Percentiles rank a stretch among this genome's conserved stretches.
phyloP scores from a whole-genome alignment of 1,140 invertebrate species.

The Rhopalosiphum maidis region DNA sequence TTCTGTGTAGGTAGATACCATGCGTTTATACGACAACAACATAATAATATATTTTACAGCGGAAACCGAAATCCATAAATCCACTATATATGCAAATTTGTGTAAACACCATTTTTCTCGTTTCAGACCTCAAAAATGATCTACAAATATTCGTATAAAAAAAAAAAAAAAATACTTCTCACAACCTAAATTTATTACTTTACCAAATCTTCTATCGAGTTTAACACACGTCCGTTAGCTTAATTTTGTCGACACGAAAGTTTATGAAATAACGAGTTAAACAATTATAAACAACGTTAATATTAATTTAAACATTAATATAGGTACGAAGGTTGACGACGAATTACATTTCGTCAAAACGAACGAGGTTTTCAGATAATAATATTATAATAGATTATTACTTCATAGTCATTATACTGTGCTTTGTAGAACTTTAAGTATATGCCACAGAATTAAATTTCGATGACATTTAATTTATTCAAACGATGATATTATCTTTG shows the following conservation, averaged over 20 bases:
- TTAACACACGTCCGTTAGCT: neutral
- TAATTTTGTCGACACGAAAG: neutral
- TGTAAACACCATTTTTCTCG: neutral
- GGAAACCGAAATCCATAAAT: constrained; percentile 9
- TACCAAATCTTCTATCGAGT: neutral
- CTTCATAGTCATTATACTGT: neutral
- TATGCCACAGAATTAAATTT: neutral
- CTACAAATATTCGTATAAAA: neutral
- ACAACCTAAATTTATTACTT: neutral
- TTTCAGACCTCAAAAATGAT: neutral
- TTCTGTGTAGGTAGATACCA: neutral
- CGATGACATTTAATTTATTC: neutral
- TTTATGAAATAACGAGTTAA: neutral
- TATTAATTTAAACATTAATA: neutral
- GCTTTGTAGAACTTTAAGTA: neutral
- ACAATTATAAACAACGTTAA: neutral
- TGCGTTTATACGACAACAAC: neutral
- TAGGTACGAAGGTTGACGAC: neutral
- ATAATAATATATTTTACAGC: neutral
- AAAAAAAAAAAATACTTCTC: neutral
- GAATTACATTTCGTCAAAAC: neutral
- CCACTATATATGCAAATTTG: constrained; percentile 5
- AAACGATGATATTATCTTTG: neutral
- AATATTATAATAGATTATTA: constrained; percentile 10
- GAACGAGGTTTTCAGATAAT: neutral